phyloP scores from a whole-genome alignment of 2,797 vertebrate species.

The Vultur gryphus region DNA sequence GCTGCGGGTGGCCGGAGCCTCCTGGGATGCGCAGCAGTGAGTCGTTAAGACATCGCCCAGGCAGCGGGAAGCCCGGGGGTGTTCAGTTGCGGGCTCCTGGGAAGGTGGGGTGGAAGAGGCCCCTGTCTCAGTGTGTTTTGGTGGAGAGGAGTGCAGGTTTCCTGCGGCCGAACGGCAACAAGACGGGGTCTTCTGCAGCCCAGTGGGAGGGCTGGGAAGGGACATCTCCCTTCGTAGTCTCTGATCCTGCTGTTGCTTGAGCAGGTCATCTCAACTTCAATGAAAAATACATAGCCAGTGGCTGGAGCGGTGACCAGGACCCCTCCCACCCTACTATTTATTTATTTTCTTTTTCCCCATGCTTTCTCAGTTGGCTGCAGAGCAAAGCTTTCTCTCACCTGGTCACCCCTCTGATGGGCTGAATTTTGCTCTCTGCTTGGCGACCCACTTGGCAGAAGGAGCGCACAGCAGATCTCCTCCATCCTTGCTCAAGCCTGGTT shows the following conservation, averaged over 20 bases:
- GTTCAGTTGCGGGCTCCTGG: not conserved
- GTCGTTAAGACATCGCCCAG: fast-evolving
- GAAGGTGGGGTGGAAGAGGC: not conserved
- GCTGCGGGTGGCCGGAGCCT: not conserved
- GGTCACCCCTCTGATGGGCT: not conserved
- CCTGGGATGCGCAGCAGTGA: not conserved
- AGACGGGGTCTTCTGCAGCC: not conserved
- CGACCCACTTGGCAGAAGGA: not conserved
- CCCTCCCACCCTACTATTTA: not conserved
- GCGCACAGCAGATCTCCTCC: not conserved
- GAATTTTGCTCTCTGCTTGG: not conserved
- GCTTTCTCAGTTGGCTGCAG: not conserved
- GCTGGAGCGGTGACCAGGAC: not conserved
- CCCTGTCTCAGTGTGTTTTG: fast-evolving
- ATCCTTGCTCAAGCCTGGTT: not conserved
- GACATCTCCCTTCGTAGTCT: not conserved
- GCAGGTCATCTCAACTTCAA: not conserved
- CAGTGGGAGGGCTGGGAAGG: not conserved
- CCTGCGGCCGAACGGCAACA: fast-evolving
- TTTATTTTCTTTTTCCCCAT: not conserved
- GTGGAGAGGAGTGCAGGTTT: not conserved
- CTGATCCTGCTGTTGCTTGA: not conserved
- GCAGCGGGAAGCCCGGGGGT: fast-evolving
- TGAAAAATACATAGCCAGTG: not conserved
- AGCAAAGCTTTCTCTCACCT: not conserved